Conservation (phyloP, 2,113 vertebrate genomes). For the Struthidea cinerea region DNA sequence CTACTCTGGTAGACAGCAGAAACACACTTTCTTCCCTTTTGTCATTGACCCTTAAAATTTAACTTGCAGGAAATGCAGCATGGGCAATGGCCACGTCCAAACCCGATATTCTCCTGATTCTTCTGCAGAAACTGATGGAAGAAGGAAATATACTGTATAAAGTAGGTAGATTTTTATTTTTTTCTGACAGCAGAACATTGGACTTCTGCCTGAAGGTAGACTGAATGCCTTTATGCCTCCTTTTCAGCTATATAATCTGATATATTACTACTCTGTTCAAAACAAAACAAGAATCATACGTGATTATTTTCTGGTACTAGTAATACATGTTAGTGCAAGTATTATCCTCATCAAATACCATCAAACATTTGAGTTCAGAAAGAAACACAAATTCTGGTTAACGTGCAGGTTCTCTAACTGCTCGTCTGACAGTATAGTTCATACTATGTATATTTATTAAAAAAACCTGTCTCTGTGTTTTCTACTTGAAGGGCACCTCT, state of each 20-base stretch:
- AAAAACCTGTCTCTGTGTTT: background rate
- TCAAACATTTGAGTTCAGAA: background rate
- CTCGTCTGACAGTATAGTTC: background rate
- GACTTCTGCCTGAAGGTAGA: background rate
- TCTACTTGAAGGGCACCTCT: background rate
- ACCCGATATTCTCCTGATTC: conserved; percentile 96
- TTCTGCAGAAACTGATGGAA: conserved; percentile 98
- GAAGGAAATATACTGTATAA: conserved; percentile 96
- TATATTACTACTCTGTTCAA: background rate
- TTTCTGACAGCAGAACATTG: background rate
- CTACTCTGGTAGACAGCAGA: background rate
- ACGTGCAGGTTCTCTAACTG: background rate
- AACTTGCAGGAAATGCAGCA: conserved; percentile 89
- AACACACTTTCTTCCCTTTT: background rate
- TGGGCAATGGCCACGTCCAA: conserved; percentile 99
- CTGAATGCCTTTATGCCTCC: background rate
- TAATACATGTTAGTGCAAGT: background rate
- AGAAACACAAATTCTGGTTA: background rate
- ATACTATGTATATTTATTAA: background rate
- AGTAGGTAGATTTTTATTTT: conserved; percentile 69
- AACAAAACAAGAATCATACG: background rate
- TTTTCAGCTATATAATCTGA: background rate
- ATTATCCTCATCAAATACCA: background rate
- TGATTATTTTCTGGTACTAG: background rate
- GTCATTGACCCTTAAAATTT: conserved; percentile 14